Base-by-base conservation (phyloP, 2,888 invertebrate species). In the Platycnemis pennipes region DNA sequence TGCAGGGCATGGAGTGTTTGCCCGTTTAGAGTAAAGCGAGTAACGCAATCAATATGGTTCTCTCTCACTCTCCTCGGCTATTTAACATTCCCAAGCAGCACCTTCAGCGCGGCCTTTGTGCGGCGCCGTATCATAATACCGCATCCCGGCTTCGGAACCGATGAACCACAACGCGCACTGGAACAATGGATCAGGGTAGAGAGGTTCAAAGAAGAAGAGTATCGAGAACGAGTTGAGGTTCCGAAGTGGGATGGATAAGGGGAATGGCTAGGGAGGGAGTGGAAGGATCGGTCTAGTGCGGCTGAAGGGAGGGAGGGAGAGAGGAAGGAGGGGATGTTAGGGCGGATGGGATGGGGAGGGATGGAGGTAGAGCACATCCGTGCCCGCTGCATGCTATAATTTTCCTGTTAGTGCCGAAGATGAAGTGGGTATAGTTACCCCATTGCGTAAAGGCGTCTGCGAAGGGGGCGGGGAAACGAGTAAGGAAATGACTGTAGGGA, bases 401-500 rank as follows among this genome's bases (percentile, higher is more conserved):
- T 91, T 91, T 91, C 91, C 91, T 91, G 91, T 91, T 91, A 91
- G 91, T 91, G 91, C 91, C 91, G 91, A 91, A 91, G 91, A 91
- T 91, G 91, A 91, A 91, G 91, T 91, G 91, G 91, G 91, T 91
- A 91, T 91, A 91, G 91, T 91, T 91, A 91, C 91, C 69, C 91
- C 91, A 91, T 91, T 91, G 91, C 91, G 91, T 91, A 91, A 69
- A 91, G 44, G 91, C 49, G 63, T 44, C 91, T 45, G 63, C 63
- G 63, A 91, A n/a, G 91, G 91, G 56, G 91, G 91, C 91, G 91
- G 91, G 91, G 89, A 89, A 56, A 22, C 22, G 89, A 46, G 69
- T 16, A 45, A 45, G 91, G 63, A 91, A 91, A 63, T 91, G 69
- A 91, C 63, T 11, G 22, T 7, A 31, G 88, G 37, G 56, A 22